Evolutionary conservation across 92 coral and sea anemone species (phyloP).

Genomic region (Pocillopora meandrina): DNA sequence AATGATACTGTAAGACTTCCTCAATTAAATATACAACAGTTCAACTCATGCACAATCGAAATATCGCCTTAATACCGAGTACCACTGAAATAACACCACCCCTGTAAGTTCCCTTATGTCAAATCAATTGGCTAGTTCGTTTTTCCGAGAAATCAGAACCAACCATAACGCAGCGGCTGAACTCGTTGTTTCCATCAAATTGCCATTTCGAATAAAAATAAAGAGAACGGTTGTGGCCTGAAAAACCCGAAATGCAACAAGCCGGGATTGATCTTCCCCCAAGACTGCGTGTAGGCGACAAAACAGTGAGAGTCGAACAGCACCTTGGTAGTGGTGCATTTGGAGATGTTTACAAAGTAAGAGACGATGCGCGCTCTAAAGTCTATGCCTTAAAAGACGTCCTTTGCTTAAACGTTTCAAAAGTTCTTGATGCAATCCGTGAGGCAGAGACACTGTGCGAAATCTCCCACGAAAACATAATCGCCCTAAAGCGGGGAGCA

Average conservation of each 20-base stretch:
- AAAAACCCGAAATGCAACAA: neutral
- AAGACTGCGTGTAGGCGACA: conserved; percentile 4
- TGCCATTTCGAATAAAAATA: too few relatives aligned
- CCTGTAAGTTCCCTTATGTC: too few relatives aligned
- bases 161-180: too few relatives aligned
- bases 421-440: neutral
- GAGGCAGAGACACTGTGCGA: conserved; percentile 3
- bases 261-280: neutral
- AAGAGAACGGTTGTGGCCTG: too few relatives aligned
- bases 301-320: neutral
- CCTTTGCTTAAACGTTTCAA: neutral
- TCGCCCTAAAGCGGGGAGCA: conserved; percentile 42
- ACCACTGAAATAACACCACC: too few relatives aligned
- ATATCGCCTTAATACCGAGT: too few relatives aligned
- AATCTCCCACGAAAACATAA: conserved; percentile 46
- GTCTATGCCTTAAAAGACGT: conserved; percentile 25
- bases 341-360: conserved; percentile 74
- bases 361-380: conserved; percentile 21
- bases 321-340: conserved; percentile 79
- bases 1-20: too few relatives aligned
- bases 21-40: too few relatives aligned
- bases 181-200: too few relatives aligned
- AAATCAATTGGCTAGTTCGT: neutral
- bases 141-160: neutral
- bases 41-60: too few relatives aligned